These are phyloP conservation scores for Pseudococcus viburni DNA, from an alignment of 2,888 invertebrate genomes.

Conservation along the genomic window DNA sequence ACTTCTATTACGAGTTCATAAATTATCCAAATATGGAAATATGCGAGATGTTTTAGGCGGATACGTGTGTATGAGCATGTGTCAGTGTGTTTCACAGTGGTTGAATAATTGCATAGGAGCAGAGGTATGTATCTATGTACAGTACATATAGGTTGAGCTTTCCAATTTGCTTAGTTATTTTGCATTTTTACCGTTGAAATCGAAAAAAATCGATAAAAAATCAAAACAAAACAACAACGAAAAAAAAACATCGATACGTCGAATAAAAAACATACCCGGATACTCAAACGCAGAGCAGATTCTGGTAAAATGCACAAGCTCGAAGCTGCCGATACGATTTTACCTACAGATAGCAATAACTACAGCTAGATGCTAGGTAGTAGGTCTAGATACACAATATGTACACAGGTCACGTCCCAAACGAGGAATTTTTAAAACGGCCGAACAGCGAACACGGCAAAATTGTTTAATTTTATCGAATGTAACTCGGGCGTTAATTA, in stretches of 20 bases:
- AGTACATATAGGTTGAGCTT: too few species aligned
- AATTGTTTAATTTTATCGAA: conserved; percentile 14
- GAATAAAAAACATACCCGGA: not conserved
- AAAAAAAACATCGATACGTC: not conserved
- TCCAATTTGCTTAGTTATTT: too few species aligned
- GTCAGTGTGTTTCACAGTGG: too few species aligned
- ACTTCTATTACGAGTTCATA: too few species aligned
- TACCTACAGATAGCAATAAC: too few species aligned
- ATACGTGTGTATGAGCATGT: too few species aligned
- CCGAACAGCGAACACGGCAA: conserved; percentile 6
- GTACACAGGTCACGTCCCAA: not conserved
- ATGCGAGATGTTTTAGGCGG: not conserved
- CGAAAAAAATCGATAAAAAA: too few species aligned
- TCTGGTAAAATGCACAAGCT: not conserved
- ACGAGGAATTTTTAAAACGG: not conserved
- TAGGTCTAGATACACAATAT: not conserved
- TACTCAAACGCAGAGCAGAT: not conserved
- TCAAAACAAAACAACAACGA: not conserved
- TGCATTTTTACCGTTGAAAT: too few species aligned
- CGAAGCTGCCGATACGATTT: not conserved
- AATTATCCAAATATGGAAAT: not conserved
- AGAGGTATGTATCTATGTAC: too few species aligned
- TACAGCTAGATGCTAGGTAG: too few species aligned
- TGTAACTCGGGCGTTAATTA: conserved; percentile 14
- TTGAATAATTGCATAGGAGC: too few species aligned